phyloP scores from a whole-genome alignment of 2,888 invertebrate species.

The Lycocerus yunnanus region DNA sequence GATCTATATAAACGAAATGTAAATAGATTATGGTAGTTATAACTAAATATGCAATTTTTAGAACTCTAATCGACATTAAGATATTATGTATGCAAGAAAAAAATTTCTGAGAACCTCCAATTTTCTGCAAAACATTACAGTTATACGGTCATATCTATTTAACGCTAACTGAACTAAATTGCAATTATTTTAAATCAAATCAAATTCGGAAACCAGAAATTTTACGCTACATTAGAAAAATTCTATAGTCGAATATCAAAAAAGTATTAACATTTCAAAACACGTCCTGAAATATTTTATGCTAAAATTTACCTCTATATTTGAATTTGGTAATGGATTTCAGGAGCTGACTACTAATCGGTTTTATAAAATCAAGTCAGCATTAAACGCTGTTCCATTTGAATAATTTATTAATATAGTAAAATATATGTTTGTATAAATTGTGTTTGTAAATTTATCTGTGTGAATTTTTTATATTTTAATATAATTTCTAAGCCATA shows the following conservation, averaged over 20 bases:
- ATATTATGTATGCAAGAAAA: not conserved
- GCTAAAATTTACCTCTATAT: not conserved
- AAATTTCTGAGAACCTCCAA: too few species aligned
- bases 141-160: not conserved
- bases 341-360: conserved; percentile 1
- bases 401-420: not conserved
- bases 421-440: not conserved
- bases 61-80: not conserved
- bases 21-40: not conserved
- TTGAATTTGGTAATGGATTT: not conserved
- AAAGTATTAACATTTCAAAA: conserved; percentile 2
- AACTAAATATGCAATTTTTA: not conserved
- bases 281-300: not conserved
- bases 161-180: not conserved
- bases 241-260: not conserved
- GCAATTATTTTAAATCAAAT: not conserved
- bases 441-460: not conserved
- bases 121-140: not conserved
- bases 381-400: not conserved
- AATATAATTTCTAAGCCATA: not conserved
- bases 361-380: conserved; percentile 2
- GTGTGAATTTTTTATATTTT: not conserved
- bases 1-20: not conserved
- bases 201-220: not conserved
- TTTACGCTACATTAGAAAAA: not conserved